A percentile compares a stretch with the other conserved stretches of the same genome.
Evolutionary conservation across 2,888 invertebrate species (phyloP).

Genomic region (Diarsia dahlii): DNA sequence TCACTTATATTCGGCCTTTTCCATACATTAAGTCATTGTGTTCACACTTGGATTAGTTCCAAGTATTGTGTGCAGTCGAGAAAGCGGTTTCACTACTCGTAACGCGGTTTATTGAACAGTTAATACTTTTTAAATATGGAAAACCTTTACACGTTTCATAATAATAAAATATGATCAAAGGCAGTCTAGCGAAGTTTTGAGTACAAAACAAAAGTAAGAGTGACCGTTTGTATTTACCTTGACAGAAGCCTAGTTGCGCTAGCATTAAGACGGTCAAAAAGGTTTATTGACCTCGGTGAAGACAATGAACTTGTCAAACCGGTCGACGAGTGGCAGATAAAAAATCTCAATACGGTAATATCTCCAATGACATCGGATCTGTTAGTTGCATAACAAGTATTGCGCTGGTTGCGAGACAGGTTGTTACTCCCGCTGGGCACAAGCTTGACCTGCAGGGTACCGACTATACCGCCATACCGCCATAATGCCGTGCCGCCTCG

Average conservation of each 20-base stretch:
- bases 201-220: constrained; percentile 71
- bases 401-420: constrained; percentile 52
- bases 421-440: constrained; percentile 53
- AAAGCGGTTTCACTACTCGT: constrained; percentile 56
- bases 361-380: constrained; percentile 60
- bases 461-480: constrained; percentile 2
- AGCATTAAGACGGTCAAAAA: constrained; percentile 70
- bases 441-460: constrained; percentile 10
- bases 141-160: constrained; percentile 17
- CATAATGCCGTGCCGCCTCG: background rate
- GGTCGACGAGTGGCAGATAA: constrained; percentile 73
- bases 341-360: constrained; percentile 60
- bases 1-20: constrained; percentile 63
- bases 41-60: constrained; percentile 68
- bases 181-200: constrained; percentile 2
- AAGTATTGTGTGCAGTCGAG: constrained; percentile 68
- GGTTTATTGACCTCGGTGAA: constrained; percentile 78
- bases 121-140: constrained; percentile 21
- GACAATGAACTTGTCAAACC: constrained; percentile 84
- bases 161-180: background rate
- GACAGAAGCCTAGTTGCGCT: constrained; percentile 67
- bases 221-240: constrained; percentile 67
- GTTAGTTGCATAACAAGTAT: constrained; percentile 72
- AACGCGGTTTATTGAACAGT: constrained; percentile 46
- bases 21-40: constrained; percentile 65